phyloP scores from a whole-genome alignment of 2,888 invertebrate genomes.

The Nomada ferruginata region DNA sequence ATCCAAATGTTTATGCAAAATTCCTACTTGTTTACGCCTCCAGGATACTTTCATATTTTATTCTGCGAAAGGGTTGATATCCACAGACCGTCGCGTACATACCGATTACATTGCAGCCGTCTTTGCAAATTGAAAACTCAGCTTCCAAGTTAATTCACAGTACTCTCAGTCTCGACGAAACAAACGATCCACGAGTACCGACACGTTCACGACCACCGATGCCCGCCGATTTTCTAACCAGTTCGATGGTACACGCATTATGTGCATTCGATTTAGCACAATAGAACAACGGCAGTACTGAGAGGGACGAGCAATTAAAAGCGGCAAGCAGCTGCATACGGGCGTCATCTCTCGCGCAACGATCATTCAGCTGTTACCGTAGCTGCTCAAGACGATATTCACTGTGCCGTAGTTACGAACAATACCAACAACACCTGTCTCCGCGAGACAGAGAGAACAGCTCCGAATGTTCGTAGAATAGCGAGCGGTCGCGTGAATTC shows the following conservation, averaged over 20 bases:
- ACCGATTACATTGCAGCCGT: too few relatives aligned
- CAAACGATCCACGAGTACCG: too few relatives aligned
- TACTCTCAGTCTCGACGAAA: too few relatives aligned
- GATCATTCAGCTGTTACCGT: slow-evolving; percentile 76
- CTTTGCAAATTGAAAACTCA: too few relatives aligned
- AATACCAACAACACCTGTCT: slow-evolving; percentile 73
- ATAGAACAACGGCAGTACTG: slow-evolving; percentile 2
- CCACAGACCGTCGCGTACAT: too few relatives aligned
- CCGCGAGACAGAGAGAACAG: slow-evolving; percentile 36
- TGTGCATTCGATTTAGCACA: neutral
- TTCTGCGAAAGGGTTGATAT: too few relatives aligned
- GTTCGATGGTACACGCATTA: neutral
- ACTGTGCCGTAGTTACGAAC: slow-evolving; percentile 55
- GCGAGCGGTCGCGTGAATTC: slow-evolving; percentile 4
- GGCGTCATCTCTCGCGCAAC: slow-evolving; percentile 70
- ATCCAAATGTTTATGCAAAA: too few relatives aligned
- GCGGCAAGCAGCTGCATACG: slow-evolving; percentile 75
- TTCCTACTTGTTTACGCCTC: too few relatives aligned
- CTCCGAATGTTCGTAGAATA: slow-evolving; percentile 29
- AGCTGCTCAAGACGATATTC: slow-evolving; percentile 66
- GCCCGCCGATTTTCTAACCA: neutral
- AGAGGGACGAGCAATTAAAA: slow-evolving; percentile 52
- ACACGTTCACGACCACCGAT: too few relatives aligned
- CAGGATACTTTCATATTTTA: too few relatives aligned
- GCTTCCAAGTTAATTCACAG: too few relatives aligned